Conservation (phyloP, 2,113 vertebrate genomes). For the Nothoprocta pentlandii region DNA sequence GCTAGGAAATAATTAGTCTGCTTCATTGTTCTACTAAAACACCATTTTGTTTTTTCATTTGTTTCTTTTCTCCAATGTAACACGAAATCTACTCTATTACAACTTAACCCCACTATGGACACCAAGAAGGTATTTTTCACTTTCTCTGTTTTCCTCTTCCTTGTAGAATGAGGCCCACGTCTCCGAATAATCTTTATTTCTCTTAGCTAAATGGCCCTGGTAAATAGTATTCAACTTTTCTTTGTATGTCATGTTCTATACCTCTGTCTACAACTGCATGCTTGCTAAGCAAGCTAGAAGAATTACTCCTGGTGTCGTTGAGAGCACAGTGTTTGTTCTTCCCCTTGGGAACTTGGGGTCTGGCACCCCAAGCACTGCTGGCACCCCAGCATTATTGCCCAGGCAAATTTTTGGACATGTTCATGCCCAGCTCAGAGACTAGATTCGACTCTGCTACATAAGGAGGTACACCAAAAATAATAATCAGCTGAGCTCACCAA, state of each 20-base stretch:
- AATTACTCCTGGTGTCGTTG: accelerated
- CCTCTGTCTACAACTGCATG: neutral
- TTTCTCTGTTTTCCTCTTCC: neutral
- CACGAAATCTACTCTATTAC: neutral
- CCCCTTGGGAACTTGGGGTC: neutral
- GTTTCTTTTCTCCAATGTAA: neutral
- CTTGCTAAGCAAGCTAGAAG: neutral
- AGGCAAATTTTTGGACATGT: neutral
- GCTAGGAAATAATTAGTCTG: neutral
- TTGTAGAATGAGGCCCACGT: accelerated
- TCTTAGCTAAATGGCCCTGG: neutral
- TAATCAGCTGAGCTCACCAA: accelerated
- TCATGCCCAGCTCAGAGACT: neutral
- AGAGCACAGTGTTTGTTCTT: accelerated
- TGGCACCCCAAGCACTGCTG: too few species aligned
- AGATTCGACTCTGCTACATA: neutral
- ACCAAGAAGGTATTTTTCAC: neutral
- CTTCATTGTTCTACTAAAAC: accelerated
- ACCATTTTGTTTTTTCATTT: accelerated
- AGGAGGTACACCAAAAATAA: neutral
- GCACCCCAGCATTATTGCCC: neutral
- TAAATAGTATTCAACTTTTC: neutral
- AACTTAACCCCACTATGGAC: neutral
- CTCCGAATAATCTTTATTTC: neutral
- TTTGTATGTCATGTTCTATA: accelerated